Evolutionary conservation across 2,888 invertebrate species (phyloP).

Genomic region (Ophion ventricosus): DNA sequence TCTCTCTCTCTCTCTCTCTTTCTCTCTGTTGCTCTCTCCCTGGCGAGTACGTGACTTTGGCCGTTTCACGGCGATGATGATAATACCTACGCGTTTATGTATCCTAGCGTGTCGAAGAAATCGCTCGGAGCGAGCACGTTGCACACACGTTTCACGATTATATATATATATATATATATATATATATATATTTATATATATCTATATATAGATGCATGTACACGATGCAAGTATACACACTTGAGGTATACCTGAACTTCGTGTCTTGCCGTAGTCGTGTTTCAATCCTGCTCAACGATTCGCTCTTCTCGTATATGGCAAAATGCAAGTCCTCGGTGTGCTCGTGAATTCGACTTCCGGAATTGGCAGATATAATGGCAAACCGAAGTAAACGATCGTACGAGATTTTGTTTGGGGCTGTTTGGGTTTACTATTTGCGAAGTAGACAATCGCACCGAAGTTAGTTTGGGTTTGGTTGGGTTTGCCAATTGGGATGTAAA

Average conservation of each 20-base stretch:
- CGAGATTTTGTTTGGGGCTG: no score
- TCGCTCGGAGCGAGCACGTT: slow-evolving; percentile 65
- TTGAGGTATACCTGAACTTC: slow-evolving; percentile 24
- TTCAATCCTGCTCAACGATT: slow-evolving; percentile 57
- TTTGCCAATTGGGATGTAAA: no score
- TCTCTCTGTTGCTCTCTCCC: not conserved
- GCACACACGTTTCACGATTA: slow-evolving; percentile 45
- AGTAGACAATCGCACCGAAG: no score
- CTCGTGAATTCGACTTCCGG: slow-evolving; percentile 61
- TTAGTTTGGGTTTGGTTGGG: no score
- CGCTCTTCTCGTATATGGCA: slow-evolving; percentile 26
- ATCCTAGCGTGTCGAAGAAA: slow-evolving; percentile 66
- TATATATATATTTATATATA: not conserved
- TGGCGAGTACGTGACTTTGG: slow-evolving; percentile 63
- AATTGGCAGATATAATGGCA: slow-evolving; percentile 22
- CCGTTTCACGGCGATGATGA: slow-evolving; percentile 64
- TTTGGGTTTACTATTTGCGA: no score
- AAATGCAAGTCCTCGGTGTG: slow-evolving; percentile 34
- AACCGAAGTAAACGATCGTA: no score
- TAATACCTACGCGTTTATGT: slow-evolving; percentile 63
- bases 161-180: not conserved
- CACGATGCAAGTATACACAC: not conserved
- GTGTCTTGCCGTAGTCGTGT: slow-evolving; percentile 38
- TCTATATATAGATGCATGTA: slow-evolving; percentile 1
- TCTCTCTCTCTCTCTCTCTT: slow-evolving; percentile 14